phyloP scores from a whole-genome alignment of 2,797 vertebrate genomes.

The Phalanger gymnotis region DNA sequence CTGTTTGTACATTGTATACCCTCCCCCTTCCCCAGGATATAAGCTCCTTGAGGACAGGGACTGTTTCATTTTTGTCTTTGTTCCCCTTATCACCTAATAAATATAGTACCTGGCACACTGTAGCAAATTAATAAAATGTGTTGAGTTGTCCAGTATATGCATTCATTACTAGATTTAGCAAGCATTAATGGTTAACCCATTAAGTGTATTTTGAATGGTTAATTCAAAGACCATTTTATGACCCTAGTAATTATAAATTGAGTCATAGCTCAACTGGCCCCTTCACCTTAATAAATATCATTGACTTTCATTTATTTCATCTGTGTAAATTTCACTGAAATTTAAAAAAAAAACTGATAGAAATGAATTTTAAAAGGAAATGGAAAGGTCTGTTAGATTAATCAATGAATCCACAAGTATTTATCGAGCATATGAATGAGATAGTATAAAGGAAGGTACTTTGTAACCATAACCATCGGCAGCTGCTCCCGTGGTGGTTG shows the following conservation, averaged over 20 bases:
- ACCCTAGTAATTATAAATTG: constrained; percentile 49
- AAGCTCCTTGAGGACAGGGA: background rate
- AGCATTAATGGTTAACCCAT: background rate
- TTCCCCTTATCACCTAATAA: background rate
- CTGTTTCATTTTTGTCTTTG: background rate
- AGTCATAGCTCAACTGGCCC: constrained; percentile 38
- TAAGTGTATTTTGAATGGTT: constrained; percentile 51
- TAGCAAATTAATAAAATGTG: background rate
- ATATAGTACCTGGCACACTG: background rate
- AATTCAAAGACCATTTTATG: constrained; percentile 46
- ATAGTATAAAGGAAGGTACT: background rate
- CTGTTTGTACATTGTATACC: background rate
- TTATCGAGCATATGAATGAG: background rate
- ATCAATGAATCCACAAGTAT: background rate
- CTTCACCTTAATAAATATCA: constrained; percentile 9
- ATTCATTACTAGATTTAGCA: constrained; percentile 18
- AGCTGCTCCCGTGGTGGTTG: background rate
- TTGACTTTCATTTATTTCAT: background rate
- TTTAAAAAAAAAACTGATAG: constrained; percentile 15
- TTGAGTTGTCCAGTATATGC: background rate
- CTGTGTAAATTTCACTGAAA: constrained; percentile 51
- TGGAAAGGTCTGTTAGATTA: constrained; percentile 2
- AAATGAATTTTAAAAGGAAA: constrained; percentile 52
- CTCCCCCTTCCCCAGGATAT: background rate
- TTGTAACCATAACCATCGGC: background rate